These are phyloP conservation scores for Acanthopagrus latus DNA, from an alignment of 2,797 vertebrate species.

Conservation along the genomic window DNA sequence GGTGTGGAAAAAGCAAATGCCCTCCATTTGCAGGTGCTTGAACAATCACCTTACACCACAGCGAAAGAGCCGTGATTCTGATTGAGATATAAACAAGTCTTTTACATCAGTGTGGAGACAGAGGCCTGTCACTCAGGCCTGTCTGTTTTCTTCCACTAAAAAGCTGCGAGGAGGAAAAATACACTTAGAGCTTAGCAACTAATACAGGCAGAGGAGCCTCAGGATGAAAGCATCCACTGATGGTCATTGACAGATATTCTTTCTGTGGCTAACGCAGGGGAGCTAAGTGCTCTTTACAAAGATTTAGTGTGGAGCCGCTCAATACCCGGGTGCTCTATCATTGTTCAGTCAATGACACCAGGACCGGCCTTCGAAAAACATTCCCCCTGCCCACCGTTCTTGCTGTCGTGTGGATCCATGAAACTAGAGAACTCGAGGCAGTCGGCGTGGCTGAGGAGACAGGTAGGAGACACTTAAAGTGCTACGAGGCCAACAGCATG, in stretches of 20 bases:
- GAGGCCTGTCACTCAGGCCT: constrained; percentile 52
- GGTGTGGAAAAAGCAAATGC: background rate
- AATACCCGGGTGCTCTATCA: constrained; percentile 78
- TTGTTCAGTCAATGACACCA: constrained; percentile 84
- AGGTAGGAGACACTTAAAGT: constrained; percentile 38
- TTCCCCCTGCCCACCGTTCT: constrained; percentile 62
- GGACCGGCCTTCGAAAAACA: constrained; percentile 77
- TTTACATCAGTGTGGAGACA: constrained; percentile 37
- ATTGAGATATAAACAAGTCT: constrained; percentile 37
- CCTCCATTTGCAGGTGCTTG: constrained; percentile 15
- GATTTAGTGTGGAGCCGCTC: constrained; percentile 81
- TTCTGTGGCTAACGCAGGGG: constrained; percentile 82
- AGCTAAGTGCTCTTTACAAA: constrained; percentile 85
- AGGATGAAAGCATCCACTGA: constrained; percentile 85
- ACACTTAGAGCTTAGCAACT: constrained; percentile 67
- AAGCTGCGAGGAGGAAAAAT: constrained; percentile 65
- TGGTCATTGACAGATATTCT: constrained; percentile 86
- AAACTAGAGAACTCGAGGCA: constrained; percentile 54
- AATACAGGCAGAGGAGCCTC: constrained; percentile 74
- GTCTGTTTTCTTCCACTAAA: constrained; percentile 60
- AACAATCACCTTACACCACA: constrained; percentile 23
- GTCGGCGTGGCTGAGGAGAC: constrained; percentile 46
- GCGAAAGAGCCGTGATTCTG: background rate
- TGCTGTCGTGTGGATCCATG: constrained; percentile 64
- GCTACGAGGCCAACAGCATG: constrained; percentile 32